phyloP scores from a whole-genome alignment of 1,140 invertebrate species.

The Drosophila bocqueti region DNA sequence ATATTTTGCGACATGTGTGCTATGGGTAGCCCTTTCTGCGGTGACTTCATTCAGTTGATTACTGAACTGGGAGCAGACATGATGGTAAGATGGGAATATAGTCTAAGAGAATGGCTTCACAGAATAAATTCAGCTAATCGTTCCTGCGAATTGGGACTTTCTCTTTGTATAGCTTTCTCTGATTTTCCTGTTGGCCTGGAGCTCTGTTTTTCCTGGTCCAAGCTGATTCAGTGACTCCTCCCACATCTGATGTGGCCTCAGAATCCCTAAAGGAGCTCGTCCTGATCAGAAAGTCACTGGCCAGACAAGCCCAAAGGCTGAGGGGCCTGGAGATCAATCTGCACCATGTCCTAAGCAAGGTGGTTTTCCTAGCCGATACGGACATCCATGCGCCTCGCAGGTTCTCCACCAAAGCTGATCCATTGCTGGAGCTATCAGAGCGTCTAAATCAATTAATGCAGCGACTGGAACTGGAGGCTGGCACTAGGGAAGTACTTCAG shows the following conservation, averaged over 20 bases:
- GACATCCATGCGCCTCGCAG: slow-evolving; percentile 7
- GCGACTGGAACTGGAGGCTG: slow-evolving; percentile 22
- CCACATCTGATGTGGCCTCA: neutral
- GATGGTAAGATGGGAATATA: slow-evolving; percentile 35
- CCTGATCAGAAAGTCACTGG: slow-evolving; percentile 52
- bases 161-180: slow-evolving; percentile 26
- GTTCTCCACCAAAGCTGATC: neutral
- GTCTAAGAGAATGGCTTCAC: neutral
- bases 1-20: slow-evolving; percentile 6
- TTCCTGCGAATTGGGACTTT: neutral
- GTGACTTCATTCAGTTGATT: slow-evolving; percentile 24
- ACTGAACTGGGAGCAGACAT: slow-evolving; percentile 10
- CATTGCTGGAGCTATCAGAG: slow-evolving; percentile 13
- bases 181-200: slow-evolving; percentile 32
- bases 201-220: slow-evolving; percentile 45
- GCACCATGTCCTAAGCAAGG: slow-evolving; percentile 60
- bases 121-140: too few relatives aligned
- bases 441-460: slow-evolving; percentile 26
- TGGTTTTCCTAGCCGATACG: slow-evolving; percentile 45
- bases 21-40: neutral
- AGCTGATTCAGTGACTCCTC: slow-evolving; percentile 52
- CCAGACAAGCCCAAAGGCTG: slow-evolving; percentile 54
- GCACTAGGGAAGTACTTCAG: neutral
- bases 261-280: slow-evolving; percentile 38
- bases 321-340: slow-evolving; percentile 59